These are phyloP conservation scores for Ptiloglossa arizonensis DNA, from an alignment of 1,140 invertebrate species.

Conservation along the genomic window DNA sequence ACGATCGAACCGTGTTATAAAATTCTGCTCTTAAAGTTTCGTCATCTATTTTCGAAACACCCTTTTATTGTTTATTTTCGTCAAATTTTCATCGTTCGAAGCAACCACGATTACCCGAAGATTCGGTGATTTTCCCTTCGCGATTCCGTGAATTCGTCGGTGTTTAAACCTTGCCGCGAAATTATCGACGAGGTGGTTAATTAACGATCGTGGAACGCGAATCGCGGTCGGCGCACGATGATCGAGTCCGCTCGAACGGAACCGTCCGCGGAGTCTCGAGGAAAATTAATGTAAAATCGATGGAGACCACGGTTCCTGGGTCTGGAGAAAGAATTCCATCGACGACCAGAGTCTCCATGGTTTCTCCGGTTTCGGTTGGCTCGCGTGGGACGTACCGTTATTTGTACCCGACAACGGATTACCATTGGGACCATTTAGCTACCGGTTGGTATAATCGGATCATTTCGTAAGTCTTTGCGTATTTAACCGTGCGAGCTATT, in stretches of 20 bases:
- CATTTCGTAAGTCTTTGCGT: neutral
- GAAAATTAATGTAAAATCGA: conserved; percentile 35
- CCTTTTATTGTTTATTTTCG: too few species aligned
- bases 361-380: neutral
- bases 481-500: neutral
- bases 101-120: too few species aligned
- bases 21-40: too few species aligned
- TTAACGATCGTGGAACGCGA: conserved; percentile 22
- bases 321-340: neutral
- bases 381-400: neutral
- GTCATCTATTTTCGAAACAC: too few species aligned
- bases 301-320: neutral
- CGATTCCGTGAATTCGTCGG: neutral
- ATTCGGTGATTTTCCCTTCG: too few species aligned
- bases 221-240: neutral
- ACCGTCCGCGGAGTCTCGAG: neutral
- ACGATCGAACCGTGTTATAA: too few species aligned
- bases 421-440: neutral
- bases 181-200: conserved; percentile 5
- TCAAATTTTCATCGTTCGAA: too few species aligned
- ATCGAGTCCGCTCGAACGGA: conserved; percentile 2
- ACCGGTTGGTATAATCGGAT: neutral
- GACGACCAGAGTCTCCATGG: neutral
- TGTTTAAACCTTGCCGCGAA: neutral
- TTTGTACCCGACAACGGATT: neutral